Evolutionary conservation across 2,797 vertebrate genomes (phyloP).

Genomic region (Sebastes steindachneri): DNA sequence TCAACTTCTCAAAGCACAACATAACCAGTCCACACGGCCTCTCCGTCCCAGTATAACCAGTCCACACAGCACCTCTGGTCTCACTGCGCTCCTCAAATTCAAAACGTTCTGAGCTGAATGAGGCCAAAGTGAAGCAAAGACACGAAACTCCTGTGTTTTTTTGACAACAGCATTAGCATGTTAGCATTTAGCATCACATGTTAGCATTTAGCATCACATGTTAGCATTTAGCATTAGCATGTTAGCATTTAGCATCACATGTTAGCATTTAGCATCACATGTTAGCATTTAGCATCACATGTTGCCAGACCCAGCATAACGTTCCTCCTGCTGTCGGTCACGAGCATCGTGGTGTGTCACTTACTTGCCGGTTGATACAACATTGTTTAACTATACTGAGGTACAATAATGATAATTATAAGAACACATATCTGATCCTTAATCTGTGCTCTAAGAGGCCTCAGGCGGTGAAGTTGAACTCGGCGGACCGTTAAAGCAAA

Average conservation of each 20-base stretch:
- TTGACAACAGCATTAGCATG: neutral
- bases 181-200: too few relatives aligned
- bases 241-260: too few relatives aligned
- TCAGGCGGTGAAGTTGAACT: neutral
- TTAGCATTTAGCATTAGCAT: too few relatives aligned
- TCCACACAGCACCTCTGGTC: neutral
- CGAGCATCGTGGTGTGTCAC: neutral
- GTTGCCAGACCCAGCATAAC: neutral
- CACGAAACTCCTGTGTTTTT: too few relatives aligned
- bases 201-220: too few relatives aligned
- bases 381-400: accelerated
- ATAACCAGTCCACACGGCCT: neutral
- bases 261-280: too few relatives aligned
- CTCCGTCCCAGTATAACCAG: neutral
- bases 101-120: too few relatives aligned
- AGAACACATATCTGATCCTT: accelerated
- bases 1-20: neutral
- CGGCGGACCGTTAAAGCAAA: neutral
- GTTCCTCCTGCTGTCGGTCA: neutral
- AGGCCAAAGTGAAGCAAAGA: too few relatives aligned
- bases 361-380: neutral
- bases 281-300: neutral
- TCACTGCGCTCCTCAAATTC: neutral
- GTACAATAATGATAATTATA: neutral
- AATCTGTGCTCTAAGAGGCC: neutral